These are phyloP conservation scores for Lasioglossum vierecki DNA, from an alignment of 2,888 invertebrate genomes.

Conservation along the genomic window DNA sequence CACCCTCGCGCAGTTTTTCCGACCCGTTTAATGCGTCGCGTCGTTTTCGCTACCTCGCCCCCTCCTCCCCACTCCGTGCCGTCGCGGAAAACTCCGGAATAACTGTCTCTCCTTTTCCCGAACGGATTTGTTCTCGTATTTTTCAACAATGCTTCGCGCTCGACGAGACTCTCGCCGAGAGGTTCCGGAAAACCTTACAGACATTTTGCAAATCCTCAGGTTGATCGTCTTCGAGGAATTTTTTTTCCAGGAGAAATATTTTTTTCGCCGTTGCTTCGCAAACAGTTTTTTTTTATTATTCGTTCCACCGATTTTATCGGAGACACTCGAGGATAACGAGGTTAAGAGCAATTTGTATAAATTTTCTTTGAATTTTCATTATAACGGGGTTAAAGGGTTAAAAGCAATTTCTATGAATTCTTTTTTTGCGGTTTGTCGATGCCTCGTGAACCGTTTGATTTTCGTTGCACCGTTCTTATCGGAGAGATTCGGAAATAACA, in stretches of 20 bases:
- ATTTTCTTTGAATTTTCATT: neutral
- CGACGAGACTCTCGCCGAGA: neutral
- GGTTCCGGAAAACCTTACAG: neutral
- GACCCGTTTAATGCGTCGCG: constrained; percentile 46
- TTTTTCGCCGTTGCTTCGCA: too few species aligned
- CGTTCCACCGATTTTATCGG: neutral
- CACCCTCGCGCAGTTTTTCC: constrained; percentile 24
- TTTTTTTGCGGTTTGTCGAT: too few species aligned
- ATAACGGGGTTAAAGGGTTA: neutral
- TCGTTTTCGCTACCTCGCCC: neutral
- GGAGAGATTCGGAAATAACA: too few species aligned
- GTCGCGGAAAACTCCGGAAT: neutral
- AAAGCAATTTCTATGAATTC: too few species aligned
- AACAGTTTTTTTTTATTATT: neutral
- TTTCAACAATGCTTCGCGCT: neutral
- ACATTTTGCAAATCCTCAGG: neutral
- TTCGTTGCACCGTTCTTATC: too few species aligned
- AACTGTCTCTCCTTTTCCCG: neutral
- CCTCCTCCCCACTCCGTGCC: neutral
- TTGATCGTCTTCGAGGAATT: neutral
- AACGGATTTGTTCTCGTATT: neutral
- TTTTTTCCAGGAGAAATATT: neutral
- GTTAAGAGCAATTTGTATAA: neutral
- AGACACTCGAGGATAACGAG: neutral
- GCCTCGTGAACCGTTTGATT: too few species aligned